These are phyloP conservation scores for Amblyraja radiata DNA, from an alignment of 2,797 vertebrate genomes.

Conservation along the genomic window DNA sequence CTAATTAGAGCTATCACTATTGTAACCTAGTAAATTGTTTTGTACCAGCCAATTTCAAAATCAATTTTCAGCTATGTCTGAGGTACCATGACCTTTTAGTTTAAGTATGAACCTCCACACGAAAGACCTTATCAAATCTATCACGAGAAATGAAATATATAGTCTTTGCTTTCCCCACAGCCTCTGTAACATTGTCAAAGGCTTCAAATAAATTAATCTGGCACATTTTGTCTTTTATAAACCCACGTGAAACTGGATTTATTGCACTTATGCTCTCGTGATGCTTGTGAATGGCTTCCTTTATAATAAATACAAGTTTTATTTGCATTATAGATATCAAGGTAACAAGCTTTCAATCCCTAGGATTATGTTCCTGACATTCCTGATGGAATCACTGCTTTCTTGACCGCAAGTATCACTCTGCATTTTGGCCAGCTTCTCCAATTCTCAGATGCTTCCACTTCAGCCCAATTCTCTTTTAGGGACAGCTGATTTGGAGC, in stretches of 20 bases:
- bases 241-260: neutral
- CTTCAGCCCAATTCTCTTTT: neutral
- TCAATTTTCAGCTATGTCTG: constrained; percentile 16
- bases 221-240: neutral
- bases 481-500: neutral
- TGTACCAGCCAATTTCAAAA: constrained; percentile 9
- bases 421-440: neutral
- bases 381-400: neutral
- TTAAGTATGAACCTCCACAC: neutral
- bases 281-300: neutral
- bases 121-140: constrained; percentile 15
- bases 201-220: constrained; percentile 5
- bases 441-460: neutral
- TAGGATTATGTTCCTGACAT: constrained; percentile 6
- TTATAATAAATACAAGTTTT: constrained; percentile 12
- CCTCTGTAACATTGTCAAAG: neutral
- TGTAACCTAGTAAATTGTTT: neutral
- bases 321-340: neutral
- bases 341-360: constrained; percentile 21
- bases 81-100: constrained; percentile 23
- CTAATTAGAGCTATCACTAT: neutral
- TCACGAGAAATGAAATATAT: constrained; percentile 4
- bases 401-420: constrained; percentile 5
- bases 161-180: constrained; percentile 10
- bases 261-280: neutral